Base-by-base conservation (phyloP, 2,888 invertebrate species). In the Eristalis pertinax region DNA sequence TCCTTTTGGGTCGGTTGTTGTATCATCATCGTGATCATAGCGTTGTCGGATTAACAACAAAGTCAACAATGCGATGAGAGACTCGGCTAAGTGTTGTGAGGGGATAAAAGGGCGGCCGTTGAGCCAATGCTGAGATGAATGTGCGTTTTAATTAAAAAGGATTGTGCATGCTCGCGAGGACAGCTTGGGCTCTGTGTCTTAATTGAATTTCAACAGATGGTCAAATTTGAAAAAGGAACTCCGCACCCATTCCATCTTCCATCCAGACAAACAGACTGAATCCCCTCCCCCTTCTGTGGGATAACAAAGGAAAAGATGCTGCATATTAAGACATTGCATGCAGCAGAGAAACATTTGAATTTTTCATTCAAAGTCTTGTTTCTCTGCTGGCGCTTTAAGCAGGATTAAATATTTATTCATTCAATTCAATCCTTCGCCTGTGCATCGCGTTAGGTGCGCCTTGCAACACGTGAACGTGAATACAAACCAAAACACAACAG, bases 371-470 rank as follows among this genome's bases (percentile, higher is more conserved):
- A 87, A 84, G 80, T 73, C 60, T 69, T 70, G 26, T n/a, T 62
- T 68, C 19, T 38, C 68, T 56, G 89, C 32, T 8, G 32, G 32
- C 32, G 32, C 32, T 32, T 32, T 32, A 32, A 90, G 90, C 90
- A 86, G 89, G 91, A 92, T 92, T 92, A 92, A 92, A 92, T 92
- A 92, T 92, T 92, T 92, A 92, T 92, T 91, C 91, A 92, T 92
- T 92, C 92, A 92, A 92, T 92, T 90, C 90, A 90, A 91, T 91
- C 91, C 26, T 90, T 50, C 15, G 19, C 10, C 32, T 1, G 32
- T n/a, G 22, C 24, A 50, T 38, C 13, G 38, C 38, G 38, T 38
- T 60, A 19, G 41, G 72, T 50, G 24, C 13, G 8, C 32, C 7
- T 32, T 32, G 7, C 19, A 75, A 63, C 67, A 56, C 56, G 58